Percentiles rank a stretch among this genome's conserved stretches.
These are phyloP conservation scores for Luehdorfia chinensis DNA, from an alignment of 1,140 invertebrate genomes.

Conservation along the genomic window DNA sequence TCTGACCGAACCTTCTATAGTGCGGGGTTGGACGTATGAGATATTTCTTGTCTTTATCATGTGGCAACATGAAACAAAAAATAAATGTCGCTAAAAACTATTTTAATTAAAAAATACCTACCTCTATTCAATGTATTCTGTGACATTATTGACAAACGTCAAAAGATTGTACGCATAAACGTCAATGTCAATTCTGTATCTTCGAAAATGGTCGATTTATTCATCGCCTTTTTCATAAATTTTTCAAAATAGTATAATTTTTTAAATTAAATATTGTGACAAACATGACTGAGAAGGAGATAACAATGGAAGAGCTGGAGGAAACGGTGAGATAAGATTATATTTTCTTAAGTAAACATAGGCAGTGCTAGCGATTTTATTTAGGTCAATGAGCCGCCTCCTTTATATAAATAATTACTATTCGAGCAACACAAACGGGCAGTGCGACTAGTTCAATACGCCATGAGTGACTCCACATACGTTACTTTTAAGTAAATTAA, in stretches of 20 bases:
- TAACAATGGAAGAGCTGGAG: constrained; percentile 54
- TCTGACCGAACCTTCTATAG: too few species aligned
- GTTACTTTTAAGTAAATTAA: too few species aligned
- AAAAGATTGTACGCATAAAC: constrained; percentile 4
- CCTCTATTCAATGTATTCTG: too few species aligned
- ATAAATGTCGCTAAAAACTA: too few species aligned
- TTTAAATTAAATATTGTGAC: constrained; percentile 26
- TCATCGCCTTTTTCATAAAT: constrained; percentile 22
- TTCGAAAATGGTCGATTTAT: constrained; percentile 24
- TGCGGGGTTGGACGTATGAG: too few species aligned
- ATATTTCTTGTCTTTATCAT: too few species aligned
- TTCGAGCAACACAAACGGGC: background rate
- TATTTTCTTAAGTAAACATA: constrained; percentile 18
- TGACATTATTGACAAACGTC: constrained; percentile 16
- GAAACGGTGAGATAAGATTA: constrained; percentile 40
- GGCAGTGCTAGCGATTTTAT: constrained; percentile 21
- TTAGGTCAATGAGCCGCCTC: constrained; percentile 52
- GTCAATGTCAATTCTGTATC: constrained; percentile 17
- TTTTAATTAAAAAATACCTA: too few species aligned
- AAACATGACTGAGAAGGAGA: constrained; percentile 55
- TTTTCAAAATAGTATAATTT: constrained; percentile 17
- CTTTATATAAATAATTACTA: constrained; percentile 20
- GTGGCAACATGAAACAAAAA: too few species aligned
- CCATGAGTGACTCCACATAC: too few species aligned
- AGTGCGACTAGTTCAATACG: background rate